Percentiles rank a stretch among this genome's conserved stretches.
Conservation (phyloP, 2,888 invertebrate species). For the Limnephilus rhombicus region DNA sequence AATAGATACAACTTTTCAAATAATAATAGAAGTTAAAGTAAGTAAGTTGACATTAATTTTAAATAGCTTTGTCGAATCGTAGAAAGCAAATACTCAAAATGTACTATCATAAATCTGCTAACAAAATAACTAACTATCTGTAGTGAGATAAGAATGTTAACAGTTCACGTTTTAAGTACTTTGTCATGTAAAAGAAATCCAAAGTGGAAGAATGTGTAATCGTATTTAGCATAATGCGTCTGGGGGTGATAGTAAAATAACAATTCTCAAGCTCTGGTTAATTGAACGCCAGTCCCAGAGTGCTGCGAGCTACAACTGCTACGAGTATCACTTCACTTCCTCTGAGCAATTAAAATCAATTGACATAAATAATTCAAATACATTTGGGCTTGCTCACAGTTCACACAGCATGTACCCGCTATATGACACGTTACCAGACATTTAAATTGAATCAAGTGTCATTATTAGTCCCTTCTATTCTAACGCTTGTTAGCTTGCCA, state of each 20-base stretch:
- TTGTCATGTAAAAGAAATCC: neutral
- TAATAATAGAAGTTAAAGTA: neutral
- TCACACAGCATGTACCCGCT: neutral
- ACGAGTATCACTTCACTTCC: neutral
- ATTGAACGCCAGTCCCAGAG: neutral
- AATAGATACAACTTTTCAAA: neutral
- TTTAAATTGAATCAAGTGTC: constrained; percentile 1
- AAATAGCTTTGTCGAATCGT: neutral
- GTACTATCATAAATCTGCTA: neutral
- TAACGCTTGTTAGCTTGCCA: neutral
- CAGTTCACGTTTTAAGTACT: neutral
- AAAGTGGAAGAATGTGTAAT: neutral
- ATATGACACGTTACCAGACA: neutral
- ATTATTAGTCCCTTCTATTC: neutral
- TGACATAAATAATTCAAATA: constrained; percentile 10
- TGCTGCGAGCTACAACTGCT: neutral
- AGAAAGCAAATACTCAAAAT: neutral
- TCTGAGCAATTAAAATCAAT: constrained; percentile 17
- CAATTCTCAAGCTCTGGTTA: neutral
- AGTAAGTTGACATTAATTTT: neutral
- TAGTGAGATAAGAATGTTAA: neutral
- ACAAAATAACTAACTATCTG: neutral
- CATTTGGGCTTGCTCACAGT: neutral
- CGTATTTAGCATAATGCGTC: neutral
- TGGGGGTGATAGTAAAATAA: neutral